Conservation (phyloP, 2,888 invertebrate species). For the Ennomos erosarius region DNA sequence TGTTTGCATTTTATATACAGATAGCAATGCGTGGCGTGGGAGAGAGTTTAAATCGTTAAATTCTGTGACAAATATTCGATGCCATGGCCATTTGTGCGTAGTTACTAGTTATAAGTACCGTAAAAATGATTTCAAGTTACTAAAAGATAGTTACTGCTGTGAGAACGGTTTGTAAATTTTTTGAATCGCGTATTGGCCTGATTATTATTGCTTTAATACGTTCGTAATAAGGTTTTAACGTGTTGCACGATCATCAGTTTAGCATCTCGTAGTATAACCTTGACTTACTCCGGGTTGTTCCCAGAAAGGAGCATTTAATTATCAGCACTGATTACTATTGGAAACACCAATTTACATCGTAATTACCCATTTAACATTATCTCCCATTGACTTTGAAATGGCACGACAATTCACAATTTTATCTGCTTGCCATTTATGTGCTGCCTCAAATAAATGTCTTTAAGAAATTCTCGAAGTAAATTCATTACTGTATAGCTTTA, state of each 20-base stretch:
- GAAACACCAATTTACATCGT: slow-evolving; percentile 50
- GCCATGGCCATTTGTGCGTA: too few species aligned
- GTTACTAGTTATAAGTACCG: background rate
- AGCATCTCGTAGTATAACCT: slow-evolving; percentile 61
- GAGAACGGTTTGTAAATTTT: slow-evolving; percentile 21
- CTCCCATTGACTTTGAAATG: slow-evolving; percentile 31
- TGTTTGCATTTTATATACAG: slow-evolving; percentile 35
- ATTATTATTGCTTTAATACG: slow-evolving; percentile 30
- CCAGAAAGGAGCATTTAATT: slow-evolving; percentile 60
- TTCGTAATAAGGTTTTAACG: slow-evolving; percentile 46
- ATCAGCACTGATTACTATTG: slow-evolving; percentile 53
- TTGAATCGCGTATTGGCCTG: slow-evolving; percentile 29
- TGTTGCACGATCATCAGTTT: slow-evolving; percentile 70
- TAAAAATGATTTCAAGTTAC: slow-evolving; percentile 13
- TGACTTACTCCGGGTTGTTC: slow-evolving; percentile 72
- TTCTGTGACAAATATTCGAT: slow-evolving; percentile 14
- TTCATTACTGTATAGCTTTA: slow-evolving; percentile 13
- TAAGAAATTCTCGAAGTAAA: background rate
- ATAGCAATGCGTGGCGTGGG: slow-evolving; percentile 38
- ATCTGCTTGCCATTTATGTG: slow-evolving; percentile 5
- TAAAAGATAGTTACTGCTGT: slow-evolving; percentile 18
- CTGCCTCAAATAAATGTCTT: background rate
- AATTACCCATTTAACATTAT: slow-evolving; percentile 39
- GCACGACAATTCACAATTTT: slow-evolving; percentile 21
- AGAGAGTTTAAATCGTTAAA: slow-evolving; percentile 33